Evolutionary conservation across 1,140 invertebrate genomes (phyloP).

Genomic region (Mya arenaria): DNA sequence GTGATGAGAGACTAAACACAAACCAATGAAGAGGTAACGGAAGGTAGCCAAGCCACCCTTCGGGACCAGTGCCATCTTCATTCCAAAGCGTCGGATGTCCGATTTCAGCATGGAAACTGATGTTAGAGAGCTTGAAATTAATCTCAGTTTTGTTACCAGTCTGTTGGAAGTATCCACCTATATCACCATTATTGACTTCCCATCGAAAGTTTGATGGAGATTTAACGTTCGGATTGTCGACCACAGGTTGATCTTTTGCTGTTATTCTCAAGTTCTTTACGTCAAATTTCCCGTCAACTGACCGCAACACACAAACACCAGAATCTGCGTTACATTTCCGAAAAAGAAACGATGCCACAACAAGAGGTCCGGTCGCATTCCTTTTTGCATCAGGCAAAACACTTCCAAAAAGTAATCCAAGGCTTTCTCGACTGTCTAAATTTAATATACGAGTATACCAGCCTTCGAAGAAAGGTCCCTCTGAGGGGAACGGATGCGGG

Average conservation of each 20-base stretch:
- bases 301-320: constrained; percentile 32
- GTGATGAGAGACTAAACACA: constrained; percentile 70
- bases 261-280: constrained; percentile 45
- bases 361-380: constrained; percentile 16
- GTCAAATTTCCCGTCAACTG: constrained; percentile 18
- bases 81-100: constrained; percentile 62
- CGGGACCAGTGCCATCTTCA: constrained; percentile 65
- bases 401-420: constrained; percentile 68
- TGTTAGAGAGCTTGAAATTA: constrained; percentile 54
- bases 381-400: constrained; percentile 47
- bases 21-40: constrained; percentile 73
- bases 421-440: constrained; percentile 35
- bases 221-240: constrained; percentile 61
- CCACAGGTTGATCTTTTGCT: constrained; percentile 60
- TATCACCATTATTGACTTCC: constrained; percentile 16
- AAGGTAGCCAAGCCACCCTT: constrained; percentile 66
- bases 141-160: constrained; percentile 55
- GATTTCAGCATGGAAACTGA: constrained; percentile 51
- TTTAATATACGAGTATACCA: constrained; percentile 60
- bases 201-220: constrained; percentile 65
- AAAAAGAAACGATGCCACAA: constrained; percentile 38
- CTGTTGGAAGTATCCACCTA: constrained; percentile 54
- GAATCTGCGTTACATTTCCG: not conserved
- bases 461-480: constrained; percentile 64
- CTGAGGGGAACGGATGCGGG: constrained; percentile 56